Percentiles rank a stretch among this genome's conserved stretches.
Evolutionary conservation across 2,113 vertebrate genomes (phyloP).

Genomic region (Halichoeres trimaculatus): DNA sequence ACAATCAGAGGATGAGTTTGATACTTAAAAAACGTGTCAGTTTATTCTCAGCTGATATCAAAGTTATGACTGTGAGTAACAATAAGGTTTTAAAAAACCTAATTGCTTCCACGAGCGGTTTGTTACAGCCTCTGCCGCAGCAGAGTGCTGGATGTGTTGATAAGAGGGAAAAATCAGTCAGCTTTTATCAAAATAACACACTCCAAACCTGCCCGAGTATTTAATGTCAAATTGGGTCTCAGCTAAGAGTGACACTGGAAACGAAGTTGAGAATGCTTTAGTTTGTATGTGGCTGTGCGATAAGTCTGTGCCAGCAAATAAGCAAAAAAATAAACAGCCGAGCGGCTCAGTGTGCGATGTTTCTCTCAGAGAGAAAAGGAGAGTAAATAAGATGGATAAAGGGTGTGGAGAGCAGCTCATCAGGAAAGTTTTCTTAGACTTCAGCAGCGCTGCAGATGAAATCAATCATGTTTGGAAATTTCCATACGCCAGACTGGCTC

Average conservation of each 20-base stretch:
- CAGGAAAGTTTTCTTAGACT: constrained; percentile 25
- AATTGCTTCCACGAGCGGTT: background rate
- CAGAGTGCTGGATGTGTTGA: background rate
- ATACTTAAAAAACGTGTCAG: background rate
- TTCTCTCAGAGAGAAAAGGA: background rate
- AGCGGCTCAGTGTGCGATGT: constrained; percentile 6
- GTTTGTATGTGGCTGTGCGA: background rate
- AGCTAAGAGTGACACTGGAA: background rate
- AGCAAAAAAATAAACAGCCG: background rate
- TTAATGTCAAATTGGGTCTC: background rate
- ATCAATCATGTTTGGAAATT: constrained; percentile 53
- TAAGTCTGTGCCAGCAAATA: background rate
- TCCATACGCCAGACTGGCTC: constrained; percentile 44
- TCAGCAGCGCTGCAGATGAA: constrained; percentile 39
- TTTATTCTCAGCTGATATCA: background rate
- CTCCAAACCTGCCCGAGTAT: background rate
- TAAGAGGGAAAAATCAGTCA: background rate
- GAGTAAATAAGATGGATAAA: constrained; percentile 27
- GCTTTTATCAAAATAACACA: background rate
- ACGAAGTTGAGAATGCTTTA: background rate
- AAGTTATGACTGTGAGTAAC: background rate
- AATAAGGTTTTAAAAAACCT: background rate
- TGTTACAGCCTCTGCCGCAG: background rate
- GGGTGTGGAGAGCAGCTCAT: constrained; percentile 14
- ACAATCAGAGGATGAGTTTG: background rate